Evolutionary conservation across 2,888 invertebrate species (phyloP), one percentile per base, ranked within the genome.

Genomic region (Dicyrtomina minuta): DNA sequence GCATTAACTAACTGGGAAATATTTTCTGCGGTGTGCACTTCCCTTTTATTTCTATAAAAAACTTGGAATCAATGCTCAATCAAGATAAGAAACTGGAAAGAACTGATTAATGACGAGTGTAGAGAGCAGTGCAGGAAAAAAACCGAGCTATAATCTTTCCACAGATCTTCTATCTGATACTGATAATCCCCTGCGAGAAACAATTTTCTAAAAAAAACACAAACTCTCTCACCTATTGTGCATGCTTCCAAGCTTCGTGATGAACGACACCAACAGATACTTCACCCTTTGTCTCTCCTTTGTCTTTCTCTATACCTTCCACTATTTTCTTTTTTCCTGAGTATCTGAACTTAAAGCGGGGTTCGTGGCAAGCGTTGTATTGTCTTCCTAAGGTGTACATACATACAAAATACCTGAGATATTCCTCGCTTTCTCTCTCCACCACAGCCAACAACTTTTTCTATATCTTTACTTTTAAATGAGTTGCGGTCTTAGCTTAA

Each of bases 161-260:
- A 56, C 43, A 17, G 61, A 69, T 72, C 66, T 72, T n/a, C 55
- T 56, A 69, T 69, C 66, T 56, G 62, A 72, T 67, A 64, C 64
- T 66, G 69, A 72, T 69, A 66, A 66, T 68, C 56, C 51, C 58
- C 59, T 51, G 69, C n/a, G n/a, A 58, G 69, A 69, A 69, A 69
- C 72, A 72, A 72, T 72, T 72, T 72, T 66, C 72, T 69, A 69
- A 72, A 72, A n/a, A n/a, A n/a, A 72, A 60, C 68, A 69, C 69
- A 68, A 72, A 69, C 66, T 72, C 64, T 62, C 69, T 68, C 59
- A 56, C 60, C 67, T 49, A 68, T 71, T 71, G 51, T 55, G 27
- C n/a, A n/a, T n/a, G n/a, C n/a, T n/a, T n/a, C n/a, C n/a, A n/a
- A n/a, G n/a, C 43, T 55, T 39, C 39, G 26, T 62, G 65, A 68